Percentiles rank a stretch among this genome's conserved stretches.
These are phyloP conservation scores for Asteroscopus sphinx DNA, from an alignment of 2,888 invertebrate species.

Conservation along the genomic window DNA sequence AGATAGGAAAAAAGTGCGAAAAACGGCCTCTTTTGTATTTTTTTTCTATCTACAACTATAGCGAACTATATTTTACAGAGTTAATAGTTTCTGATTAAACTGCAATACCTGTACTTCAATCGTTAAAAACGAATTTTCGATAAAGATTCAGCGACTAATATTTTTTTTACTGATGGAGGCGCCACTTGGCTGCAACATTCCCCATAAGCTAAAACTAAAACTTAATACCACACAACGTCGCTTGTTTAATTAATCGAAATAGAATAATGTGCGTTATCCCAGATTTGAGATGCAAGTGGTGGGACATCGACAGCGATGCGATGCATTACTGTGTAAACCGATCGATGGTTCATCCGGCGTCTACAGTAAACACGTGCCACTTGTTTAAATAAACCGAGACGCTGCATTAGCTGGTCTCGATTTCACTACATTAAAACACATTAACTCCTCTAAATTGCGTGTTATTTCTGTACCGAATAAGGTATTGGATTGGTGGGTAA, in stretches of 20 bases:
- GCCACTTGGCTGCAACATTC: too few species aligned
- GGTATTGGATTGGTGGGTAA: conserved; percentile 60
- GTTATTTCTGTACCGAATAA: conserved; percentile 82
- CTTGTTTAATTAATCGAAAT: conserved; percentile 51
- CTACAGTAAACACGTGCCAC: conserved; percentile 87
- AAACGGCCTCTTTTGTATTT: too few species aligned
- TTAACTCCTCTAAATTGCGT: conserved; percentile 84
- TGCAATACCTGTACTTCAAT: too few species aligned
- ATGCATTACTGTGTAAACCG: conserved; percentile 87
- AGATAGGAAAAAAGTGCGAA: too few species aligned
- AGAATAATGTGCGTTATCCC: conserved; percentile 51
- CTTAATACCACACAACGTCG: conserved; percentile 3
- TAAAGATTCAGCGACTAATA: too few species aligned
- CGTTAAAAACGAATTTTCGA: too few species aligned
- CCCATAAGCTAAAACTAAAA: too few species aligned
- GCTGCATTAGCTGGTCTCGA: conserved; percentile 88
- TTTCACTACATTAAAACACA: conserved; percentile 89
- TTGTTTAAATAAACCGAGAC: conserved; percentile 88
- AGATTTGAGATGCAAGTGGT: conserved; percentile 70
- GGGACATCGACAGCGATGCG: conserved; percentile 81
- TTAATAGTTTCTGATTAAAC: too few species aligned
- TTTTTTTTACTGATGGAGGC: too few species aligned
- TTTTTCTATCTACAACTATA: too few species aligned
- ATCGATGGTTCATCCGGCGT: conserved; percentile 88
- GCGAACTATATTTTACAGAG: too few species aligned